Percentiles rank a stretch among this genome's conserved stretches.
These are phyloP conservation scores for Drosophila pseudoobscura DNA, from an alignment of 1,140 invertebrate species.

Conservation along the genomic window DNA sequence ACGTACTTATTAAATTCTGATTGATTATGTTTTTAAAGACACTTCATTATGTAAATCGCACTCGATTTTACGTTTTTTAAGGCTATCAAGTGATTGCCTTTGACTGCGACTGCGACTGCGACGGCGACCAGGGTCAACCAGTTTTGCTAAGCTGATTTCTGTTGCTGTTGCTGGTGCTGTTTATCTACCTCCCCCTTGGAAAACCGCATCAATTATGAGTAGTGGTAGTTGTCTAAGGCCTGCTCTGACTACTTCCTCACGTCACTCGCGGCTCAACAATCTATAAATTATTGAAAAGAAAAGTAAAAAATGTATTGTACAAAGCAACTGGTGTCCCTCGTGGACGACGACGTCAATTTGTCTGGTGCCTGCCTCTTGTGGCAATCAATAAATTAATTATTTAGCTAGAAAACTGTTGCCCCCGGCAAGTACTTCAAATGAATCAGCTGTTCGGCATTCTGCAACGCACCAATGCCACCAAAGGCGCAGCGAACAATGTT, in stretches of 20 bases:
- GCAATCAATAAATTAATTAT: conserved; percentile 72
- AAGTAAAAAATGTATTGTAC: conserved; percentile 12
- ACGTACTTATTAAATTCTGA: conserved; percentile 4
- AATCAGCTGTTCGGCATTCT: conserved; percentile 55
- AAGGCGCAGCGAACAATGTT: conserved; percentile 1
- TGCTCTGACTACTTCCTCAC: conserved; percentile 29
- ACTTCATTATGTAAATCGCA: neutral
- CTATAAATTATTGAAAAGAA: conserved; percentile 52
- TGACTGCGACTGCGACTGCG: conserved; percentile 6
- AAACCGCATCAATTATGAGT: conserved; percentile 28
- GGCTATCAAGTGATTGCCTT: conserved; percentile 18
- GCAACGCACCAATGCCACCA: conserved; percentile 32
- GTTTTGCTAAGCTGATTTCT: conserved; percentile 51
- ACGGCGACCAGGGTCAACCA: conserved; percentile 48
- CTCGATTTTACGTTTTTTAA: conserved; percentile 9
- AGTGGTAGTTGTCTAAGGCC: conserved; percentile 12
- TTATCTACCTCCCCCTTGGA: conserved; percentile 2
- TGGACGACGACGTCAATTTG: conserved; percentile 52
- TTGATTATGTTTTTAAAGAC: neutral
- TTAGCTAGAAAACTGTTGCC: conserved; percentile 42
- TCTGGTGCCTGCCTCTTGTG: conserved; percentile 35
- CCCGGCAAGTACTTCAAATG: conserved; percentile 22
- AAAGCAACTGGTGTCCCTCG: conserved; percentile 61
- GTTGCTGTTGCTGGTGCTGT: conserved; percentile 2
- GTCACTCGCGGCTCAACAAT: conserved; percentile 1